Conservation (phyloP, 2,797 vertebrate species). For the Botia kubotai region DNA sequence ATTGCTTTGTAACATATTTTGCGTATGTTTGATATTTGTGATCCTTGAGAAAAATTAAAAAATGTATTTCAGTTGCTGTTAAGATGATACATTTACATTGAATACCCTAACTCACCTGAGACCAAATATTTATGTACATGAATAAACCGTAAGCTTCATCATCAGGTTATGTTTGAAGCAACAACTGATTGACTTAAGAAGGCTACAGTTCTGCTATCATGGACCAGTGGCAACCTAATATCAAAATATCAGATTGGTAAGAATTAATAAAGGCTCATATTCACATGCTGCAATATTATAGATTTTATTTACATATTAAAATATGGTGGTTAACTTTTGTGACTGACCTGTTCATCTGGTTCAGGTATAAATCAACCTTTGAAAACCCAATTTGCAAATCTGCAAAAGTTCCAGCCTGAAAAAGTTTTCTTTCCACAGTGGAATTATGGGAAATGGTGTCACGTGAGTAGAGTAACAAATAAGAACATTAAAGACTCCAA, state of each 20-base stretch:
- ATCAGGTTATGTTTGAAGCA: conserved; percentile 83
- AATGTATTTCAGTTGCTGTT: too few relatives aligned
- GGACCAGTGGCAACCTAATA: conserved; percentile 84
- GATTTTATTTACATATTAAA: neutral
- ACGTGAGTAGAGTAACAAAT: conserved; percentile 70
- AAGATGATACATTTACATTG: too few relatives aligned
- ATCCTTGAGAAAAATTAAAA: too few relatives aligned
- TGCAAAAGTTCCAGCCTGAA: conserved; percentile 71
- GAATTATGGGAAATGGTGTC: conserved; percentile 83
- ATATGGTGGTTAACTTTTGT: neutral
- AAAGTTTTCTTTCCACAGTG: conserved; percentile 81
- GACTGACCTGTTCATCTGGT: neutral
- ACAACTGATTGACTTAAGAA: conserved; percentile 84
- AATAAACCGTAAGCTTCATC: neutral
- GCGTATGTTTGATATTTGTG: conserved; percentile 71
- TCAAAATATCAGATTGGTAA: conserved; percentile 90
- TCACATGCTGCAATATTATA: neutral
- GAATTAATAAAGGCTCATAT: conserved; percentile 41
- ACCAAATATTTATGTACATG: neutral
- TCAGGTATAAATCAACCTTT: too few relatives aligned
- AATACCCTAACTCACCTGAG: neutral
- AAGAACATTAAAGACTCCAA: neutral
- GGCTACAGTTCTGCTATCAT: conserved; percentile 84
- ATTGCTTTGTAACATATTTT: conserved; percentile 91
- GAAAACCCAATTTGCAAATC: neutral